phyloP scores from a whole-genome alignment of 2,797 vertebrate genomes.

The Valencia hispanica region DNA sequence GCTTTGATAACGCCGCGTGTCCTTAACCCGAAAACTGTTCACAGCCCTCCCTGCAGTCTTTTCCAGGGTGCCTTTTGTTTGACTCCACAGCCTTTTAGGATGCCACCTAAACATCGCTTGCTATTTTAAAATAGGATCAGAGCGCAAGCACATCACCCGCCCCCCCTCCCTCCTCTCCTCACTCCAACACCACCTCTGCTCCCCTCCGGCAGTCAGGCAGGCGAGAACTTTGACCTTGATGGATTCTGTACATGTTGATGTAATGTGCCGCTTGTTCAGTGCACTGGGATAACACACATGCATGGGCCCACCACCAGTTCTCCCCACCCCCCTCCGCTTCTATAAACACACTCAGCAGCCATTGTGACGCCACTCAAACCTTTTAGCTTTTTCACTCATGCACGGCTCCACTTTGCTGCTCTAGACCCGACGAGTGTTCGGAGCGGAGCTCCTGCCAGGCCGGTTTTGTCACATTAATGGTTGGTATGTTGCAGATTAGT shows the following conservation, averaged over 20 bases:
- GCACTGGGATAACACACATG: conserved; percentile 17
- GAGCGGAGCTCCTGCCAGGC: conserved; percentile 52
- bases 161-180: conserved; percentile 26
- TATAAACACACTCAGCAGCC: conserved; percentile 49
- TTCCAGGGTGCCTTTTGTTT: conserved; percentile 43
- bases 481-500: conserved; percentile 71
- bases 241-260: conserved; percentile 51
- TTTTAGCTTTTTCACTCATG: conserved; percentile 45
- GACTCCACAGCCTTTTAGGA: conserved; percentile 49
- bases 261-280: conserved; percentile 48
- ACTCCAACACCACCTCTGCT: conserved; percentile 11
- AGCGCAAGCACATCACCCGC: conserved; percentile 22
- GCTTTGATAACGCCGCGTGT: conserved; percentile 46
- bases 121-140: conserved; percentile 74
- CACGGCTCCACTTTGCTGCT: conserved; percentile 27
- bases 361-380: conserved; percentile 44
- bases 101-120: conserved; percentile 73
- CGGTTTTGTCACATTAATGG: conserved; percentile 76
- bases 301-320: neutral
- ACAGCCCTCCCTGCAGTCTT: conserved; percentile 15
- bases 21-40: conserved; percentile 29
- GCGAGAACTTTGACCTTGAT: conserved; percentile 67
- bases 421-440: conserved; percentile 21
- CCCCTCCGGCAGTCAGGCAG: conserved; percentile 6
- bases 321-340: conserved; percentile 30